These are phyloP conservation scores for Phalloptychus januarius DNA, from an alignment of 2,797 vertebrate genomes.

Conservation along the genomic window DNA sequence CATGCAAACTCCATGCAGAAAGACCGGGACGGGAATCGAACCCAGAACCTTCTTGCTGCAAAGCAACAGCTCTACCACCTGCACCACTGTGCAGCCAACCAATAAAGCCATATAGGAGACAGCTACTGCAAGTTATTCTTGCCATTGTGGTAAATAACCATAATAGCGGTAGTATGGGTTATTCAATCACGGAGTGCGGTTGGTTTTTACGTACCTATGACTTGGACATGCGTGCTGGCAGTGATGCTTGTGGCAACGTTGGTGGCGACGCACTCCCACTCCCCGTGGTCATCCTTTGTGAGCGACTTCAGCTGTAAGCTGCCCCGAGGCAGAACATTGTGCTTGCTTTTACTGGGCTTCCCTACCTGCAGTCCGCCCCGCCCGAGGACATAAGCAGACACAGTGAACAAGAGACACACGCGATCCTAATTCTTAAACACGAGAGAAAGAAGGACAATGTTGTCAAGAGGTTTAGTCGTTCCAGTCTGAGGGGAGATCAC, in stretches of 20 bases:
- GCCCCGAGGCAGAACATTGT: slow-evolving; percentile 94
- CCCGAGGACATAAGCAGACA: slow-evolving; percentile 4
- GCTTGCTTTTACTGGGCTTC: slow-evolving; percentile 98
- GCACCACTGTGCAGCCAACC: no score
- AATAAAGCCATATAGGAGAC: background rate
- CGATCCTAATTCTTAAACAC: background rate
- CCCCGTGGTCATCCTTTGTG: slow-evolving; percentile 97
- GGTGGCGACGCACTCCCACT: slow-evolving; percentile 98
- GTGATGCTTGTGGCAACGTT: slow-evolving; percentile 98
- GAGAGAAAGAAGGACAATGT: background rate
- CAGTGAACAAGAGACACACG: slow-evolving; percentile 13
- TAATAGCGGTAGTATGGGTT: background rate
- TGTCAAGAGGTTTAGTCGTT: slow-evolving; percentile 22
- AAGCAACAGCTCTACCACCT: no score
- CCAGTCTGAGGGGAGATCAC: slow-evolving; percentile 9
- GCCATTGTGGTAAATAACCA: no score
- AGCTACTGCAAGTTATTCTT: background rate
- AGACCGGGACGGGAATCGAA: no score
- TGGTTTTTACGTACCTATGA: slow-evolving; percentile 84
- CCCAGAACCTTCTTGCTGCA: no score
- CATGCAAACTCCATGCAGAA: no score
- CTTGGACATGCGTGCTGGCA: slow-evolving; percentile 98
- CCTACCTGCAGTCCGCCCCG: slow-evolving; percentile 86
- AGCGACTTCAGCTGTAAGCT: slow-evolving; percentile 96
- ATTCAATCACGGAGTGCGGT: background rate